A percentile compares a stretch with the other conserved stretches of the same genome.
phyloP scores from a whole-genome alignment of 2,797 vertebrate species.

The Lacerta viridis region DNA sequence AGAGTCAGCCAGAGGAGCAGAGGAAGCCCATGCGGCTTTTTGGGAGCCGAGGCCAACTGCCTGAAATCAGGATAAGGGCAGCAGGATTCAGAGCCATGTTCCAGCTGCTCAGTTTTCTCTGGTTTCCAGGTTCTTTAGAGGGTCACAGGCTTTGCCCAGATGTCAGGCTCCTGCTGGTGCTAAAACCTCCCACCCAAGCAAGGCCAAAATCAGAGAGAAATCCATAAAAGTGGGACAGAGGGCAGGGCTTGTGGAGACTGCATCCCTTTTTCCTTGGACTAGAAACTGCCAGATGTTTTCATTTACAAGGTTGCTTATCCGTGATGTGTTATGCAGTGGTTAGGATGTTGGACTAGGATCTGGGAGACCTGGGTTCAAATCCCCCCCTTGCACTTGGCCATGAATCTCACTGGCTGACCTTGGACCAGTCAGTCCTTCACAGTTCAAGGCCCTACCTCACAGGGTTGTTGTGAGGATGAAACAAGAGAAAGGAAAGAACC shows the following conservation, averaged over 20 bases:
- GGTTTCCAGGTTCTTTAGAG: constrained; percentile 24
- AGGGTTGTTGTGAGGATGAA: too few relatives aligned
- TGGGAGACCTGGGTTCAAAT: neutral
- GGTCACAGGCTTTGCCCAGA: neutral
- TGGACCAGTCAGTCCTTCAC: too few relatives aligned
- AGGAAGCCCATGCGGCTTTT: too few relatives aligned
- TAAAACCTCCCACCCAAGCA: neutral
- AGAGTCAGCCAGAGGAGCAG: neutral
- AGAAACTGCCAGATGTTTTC: neutral
- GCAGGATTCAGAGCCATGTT: rapidly evolving
- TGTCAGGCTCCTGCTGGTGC: constrained; percentile 31
- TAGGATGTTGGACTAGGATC: too few relatives aligned
- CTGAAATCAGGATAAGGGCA: neutral
- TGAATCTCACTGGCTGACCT: too few relatives aligned
- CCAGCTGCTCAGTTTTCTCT: constrained; percentile 29
- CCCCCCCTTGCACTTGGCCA: too few relatives aligned
- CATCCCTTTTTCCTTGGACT: too few relatives aligned
- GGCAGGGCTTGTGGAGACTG: neutral
- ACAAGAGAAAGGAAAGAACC: too few relatives aligned
- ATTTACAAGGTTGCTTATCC: too few relatives aligned
- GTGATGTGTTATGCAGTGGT: neutral
- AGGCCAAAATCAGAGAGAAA: neutral
- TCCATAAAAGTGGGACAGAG: neutral
- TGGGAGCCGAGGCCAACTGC: too few relatives aligned
- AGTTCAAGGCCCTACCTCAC: too few relatives aligned